Evolutionary conservation across 2,113 vertebrate species (phyloP), one percentile per base, ranked within the genome.

Genomic region (Eurystomus gularis): DNA sequence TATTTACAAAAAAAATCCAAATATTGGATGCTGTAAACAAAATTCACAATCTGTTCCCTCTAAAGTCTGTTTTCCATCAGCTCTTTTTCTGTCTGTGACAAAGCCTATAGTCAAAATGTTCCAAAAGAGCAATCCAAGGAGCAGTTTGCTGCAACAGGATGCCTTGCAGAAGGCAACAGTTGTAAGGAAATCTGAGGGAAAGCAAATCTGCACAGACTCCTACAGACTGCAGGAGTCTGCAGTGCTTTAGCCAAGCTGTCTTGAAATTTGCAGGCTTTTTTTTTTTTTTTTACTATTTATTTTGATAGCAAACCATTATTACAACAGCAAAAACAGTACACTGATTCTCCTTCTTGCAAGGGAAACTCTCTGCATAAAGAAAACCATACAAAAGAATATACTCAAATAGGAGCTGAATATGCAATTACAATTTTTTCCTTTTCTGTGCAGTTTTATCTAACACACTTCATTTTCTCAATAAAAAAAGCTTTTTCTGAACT

Each of bases 21-120:
- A 98, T 98, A 98, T 98, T 98, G 98, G 98, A 98, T 98, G 98
- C 96, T 98, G 98, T 98, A 98, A 98, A 98, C 98, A 98, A 98
- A 98, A 98, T 98, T 98, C 98, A 98, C 98, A 98, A 98, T 98
- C 98, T 98, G 97, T 98, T 98, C 97, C 98, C 97, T 98, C 97
- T 96, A 97, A 89, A 97, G 96, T 97, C 95, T 97, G 95, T 96
- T 98, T 97, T 97, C 97, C 92, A 96, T 97, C 97, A 97, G 97
- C 96, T 98, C 96, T 97, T 97, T 98, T 94, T 97, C 97, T 95
- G 91, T 97, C 96, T 97, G 88, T 97, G 97, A 98, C 97, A 97
- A 90, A 98, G 96, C 92, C 95, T 97, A 94, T 95, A 97, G 95
- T 97, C 95, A 97, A 96, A 96, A 95, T 76, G 97, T 97, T 98